Base-by-base conservation (phyloP, 1,140 invertebrate species). In the Phortica variegata region DNA sequence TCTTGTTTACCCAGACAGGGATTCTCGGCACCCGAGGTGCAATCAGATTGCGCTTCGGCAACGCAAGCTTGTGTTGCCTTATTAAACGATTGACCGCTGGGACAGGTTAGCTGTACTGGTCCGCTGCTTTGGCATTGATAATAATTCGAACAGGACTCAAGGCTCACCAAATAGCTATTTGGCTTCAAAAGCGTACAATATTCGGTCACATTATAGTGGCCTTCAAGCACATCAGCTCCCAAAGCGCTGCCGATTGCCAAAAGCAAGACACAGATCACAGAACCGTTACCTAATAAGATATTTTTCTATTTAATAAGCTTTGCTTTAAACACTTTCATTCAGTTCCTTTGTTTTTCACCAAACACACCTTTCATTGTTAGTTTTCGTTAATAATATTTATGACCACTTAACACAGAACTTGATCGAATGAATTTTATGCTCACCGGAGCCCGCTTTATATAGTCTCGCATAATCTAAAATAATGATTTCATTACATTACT, bases 121-220 rank as follows among this genome's bases (percentile, higher is more conserved):
- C 62, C 62, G n/a, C 19, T 19, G 0, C 12, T 0, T 0, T 38
- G 19, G 38, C 62, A 66, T 6, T 26, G 32, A 17, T 66, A 66
- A 34, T 62, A 66, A 21, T 54, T 50, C 15, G 49, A 29, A 19
- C 62, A 66, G 31, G 59, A 54, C 2, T 10, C 7, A 8, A 57
- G 44, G 43, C 62, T 62, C 20, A 56, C 62, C 19, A 66, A 21
- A 3, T 36, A 16, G 5, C 50, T 62, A n/a, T 54, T 56, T 3
- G 20, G 5, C 5, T 34, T 39, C 0, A 62, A 48, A 1, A 38
- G 1, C 3, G 60, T 42, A 15, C 62, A 66, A 12, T 54, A 42
- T 13, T 46, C 44, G 3, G 63, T 66, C 10, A 66, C 62, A 40
- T 66, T 66, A 38, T 68, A 66, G 37, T 37, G 56, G 20, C 63